Evolutionary conservation across 2,113 vertebrate species (phyloP).

Genomic region (Boulengeromyrus knoepffleri): DNA sequence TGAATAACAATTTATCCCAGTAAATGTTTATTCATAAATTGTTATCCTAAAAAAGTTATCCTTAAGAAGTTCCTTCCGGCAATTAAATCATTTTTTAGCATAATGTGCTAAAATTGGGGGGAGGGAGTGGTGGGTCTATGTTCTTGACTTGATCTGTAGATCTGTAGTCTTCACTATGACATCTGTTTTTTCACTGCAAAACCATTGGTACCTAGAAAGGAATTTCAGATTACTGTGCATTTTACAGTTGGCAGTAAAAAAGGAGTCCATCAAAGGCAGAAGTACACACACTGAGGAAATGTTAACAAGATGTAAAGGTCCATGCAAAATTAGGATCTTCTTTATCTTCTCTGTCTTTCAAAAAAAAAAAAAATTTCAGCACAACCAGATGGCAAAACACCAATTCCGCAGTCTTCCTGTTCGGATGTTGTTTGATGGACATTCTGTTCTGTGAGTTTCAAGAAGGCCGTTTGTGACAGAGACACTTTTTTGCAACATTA

Average conservation of each 20-base stretch:
- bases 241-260: conserved; percentile 58
- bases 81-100: not conserved
- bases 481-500: conserved; percentile 75
- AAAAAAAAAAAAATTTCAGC: conserved; percentile 24
- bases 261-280: conserved; percentile 53
- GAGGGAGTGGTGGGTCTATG: not conserved
- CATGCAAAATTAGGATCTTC: conserved; percentile 60
- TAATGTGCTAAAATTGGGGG: not conserved
- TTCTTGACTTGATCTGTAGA: not conserved
- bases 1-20: not conserved
- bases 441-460: conserved; percentile 59
- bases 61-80: not conserved
- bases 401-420: conserved; percentile 54
- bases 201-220: conserved; percentile 27
- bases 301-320: conserved; percentile 57
- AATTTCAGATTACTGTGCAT: conserved; percentile 53
- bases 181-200: not conserved
- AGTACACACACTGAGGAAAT: conserved; percentile 57
- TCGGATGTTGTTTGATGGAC: conserved; percentile 61
- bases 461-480: conserved; percentile 72
- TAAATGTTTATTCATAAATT: not conserved
- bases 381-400: conserved; percentile 58
- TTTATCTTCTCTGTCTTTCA: conserved; percentile 25
- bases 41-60: not conserved
- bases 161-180: not conserved